Evolutionary conservation across 2,888 invertebrate species (phyloP).

Genomic region (Pinctada fucata): DNA sequence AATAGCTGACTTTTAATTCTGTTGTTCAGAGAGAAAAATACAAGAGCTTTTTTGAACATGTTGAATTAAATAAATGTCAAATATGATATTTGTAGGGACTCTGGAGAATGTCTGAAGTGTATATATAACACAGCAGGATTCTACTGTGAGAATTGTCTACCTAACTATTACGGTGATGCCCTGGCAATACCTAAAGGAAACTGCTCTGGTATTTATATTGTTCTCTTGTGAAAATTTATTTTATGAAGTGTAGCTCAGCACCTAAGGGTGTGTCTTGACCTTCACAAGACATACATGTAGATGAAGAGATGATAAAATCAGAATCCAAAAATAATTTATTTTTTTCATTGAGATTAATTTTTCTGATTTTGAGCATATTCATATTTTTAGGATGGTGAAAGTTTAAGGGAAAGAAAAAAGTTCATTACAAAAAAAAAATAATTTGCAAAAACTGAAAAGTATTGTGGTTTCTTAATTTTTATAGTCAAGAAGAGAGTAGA

Average conservation of each 20-base stretch:
- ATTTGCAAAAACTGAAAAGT: too few relatives aligned
- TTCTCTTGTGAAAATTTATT: background rate
- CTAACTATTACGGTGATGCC: slow-evolving; percentile 96
- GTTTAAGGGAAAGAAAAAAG: too few relatives aligned
- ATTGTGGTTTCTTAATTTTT: too few relatives aligned
- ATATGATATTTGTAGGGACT: slow-evolving; percentile 80
- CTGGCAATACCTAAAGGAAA: slow-evolving; percentile 92
- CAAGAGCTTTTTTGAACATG: background rate
- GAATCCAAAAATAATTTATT: too few relatives aligned
- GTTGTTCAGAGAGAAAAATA: background rate
- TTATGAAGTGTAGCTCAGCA: background rate
- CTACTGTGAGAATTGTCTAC: slow-evolving; percentile 93
- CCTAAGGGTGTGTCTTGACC: background rate
- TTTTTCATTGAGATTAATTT: too few relatives aligned
- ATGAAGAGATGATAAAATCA: too few relatives aligned
- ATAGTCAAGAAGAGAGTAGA: too few relatives aligned
- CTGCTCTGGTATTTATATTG: slow-evolving; percentile 75
- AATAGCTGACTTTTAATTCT: too few relatives aligned
- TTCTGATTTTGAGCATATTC: too few relatives aligned
- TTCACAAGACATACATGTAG: background rate
- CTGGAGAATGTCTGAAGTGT: slow-evolving; percentile 97
- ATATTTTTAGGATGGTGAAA: too few relatives aligned
- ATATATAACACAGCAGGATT: slow-evolving; percentile 95
- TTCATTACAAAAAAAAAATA: too few relatives aligned
- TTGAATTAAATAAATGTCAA: too few relatives aligned